A percentile compares a stretch with the other conserved stretches of the same genome.
phyloP scores from a whole-genome alignment of 1,140 invertebrate species.

The Drosophila triauraria region DNA sequence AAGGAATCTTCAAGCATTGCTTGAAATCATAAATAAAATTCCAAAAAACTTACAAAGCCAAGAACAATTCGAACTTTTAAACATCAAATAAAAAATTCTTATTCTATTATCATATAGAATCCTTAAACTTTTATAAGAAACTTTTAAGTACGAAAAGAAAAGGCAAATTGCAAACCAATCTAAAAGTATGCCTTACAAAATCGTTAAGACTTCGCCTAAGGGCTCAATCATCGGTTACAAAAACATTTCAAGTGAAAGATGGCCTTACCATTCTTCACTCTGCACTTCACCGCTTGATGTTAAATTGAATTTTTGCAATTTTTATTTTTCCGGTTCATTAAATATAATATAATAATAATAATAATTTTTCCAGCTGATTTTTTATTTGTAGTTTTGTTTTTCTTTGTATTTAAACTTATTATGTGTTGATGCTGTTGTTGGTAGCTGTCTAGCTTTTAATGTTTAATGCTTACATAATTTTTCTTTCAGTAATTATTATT shows the following conservation, averaged over 20 bases:
- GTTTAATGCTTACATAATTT: slow-evolving; percentile 82
- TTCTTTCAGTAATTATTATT: slow-evolving; percentile 83
- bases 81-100: not conserved
- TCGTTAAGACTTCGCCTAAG: not conserved
- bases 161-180: not conserved
- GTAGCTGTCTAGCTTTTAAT: slow-evolving; percentile 81
- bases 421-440: slow-evolving; percentile 82
- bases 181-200: not conserved
- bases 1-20: not conserved
- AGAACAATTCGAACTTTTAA: not conserved
- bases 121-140: not conserved
- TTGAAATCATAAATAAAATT: too few species aligned
- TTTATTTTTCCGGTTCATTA: slow-evolving; percentile 82
- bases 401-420: slow-evolving; percentile 82
- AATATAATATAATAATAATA: slow-evolving; percentile 84
- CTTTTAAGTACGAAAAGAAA: not conserved
- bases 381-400: slow-evolving; percentile 78
- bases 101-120: too few species aligned
- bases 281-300: slow-evolving; percentile 22
- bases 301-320: slow-evolving; percentile 80
- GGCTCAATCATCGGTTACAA: not conserved
- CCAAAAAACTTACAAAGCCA: not conserved
- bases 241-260: slow-evolving; percentile 16
- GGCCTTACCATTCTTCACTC: slow-evolving; percentile 21
- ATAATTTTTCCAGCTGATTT: slow-evolving; percentile 83